Evolutionary conservation across 2,888 invertebrate species (phyloP).

Genomic region (Hydriomena furcata): DNA sequence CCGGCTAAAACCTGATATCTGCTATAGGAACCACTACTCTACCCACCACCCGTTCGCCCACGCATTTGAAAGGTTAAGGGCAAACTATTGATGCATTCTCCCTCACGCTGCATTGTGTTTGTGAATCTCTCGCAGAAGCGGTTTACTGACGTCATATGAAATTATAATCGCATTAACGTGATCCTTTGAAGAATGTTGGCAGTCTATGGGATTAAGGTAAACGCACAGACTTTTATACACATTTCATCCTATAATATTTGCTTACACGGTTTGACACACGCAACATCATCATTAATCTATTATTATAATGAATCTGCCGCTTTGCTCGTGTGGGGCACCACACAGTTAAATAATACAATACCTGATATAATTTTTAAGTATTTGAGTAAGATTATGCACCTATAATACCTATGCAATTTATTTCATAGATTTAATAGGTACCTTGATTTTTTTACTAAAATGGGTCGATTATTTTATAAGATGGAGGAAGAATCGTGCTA

Average conservation of each 20-base stretch:
- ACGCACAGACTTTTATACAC: background rate
- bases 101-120: slow-evolving; percentile 44
- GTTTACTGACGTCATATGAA: slow-evolving; percentile 36
- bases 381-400: no score
- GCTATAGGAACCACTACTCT: slow-evolving; percentile 17
- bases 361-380: no score
- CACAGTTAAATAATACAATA: no score
- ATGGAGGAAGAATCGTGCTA: no score
- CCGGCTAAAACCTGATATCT: background rate
- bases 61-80: slow-evolving; percentile 66
- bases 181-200: slow-evolving; percentile 13
- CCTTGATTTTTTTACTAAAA: no score
- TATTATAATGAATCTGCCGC: no score
- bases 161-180: slow-evolving; percentile 25
- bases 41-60: slow-evolving; percentile 40
- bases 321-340: no score
- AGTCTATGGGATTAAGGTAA: slow-evolving; percentile 3
- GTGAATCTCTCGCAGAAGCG: slow-evolving; percentile 37
- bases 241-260: background rate
- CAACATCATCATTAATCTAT: no score
- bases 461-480: no score
- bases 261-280: background rate
- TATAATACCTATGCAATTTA: no score
- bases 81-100: slow-evolving; percentile 57
- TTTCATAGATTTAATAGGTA: no score